Base-by-base conservation (phyloP, 2,888 invertebrate species). In the Podabrus alpinus region DNA sequence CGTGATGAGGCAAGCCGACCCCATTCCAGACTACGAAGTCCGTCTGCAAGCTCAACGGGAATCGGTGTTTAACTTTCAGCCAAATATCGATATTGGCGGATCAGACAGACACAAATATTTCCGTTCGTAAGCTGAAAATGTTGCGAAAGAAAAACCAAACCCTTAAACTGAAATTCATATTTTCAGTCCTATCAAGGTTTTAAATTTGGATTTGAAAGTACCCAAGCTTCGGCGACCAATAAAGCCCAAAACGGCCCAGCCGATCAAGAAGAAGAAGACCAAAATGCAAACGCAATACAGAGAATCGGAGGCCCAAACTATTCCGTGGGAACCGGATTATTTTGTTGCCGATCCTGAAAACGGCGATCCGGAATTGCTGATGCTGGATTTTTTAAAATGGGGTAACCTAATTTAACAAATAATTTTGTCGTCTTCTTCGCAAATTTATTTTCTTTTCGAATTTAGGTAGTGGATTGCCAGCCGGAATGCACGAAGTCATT, bases 271-370 rank as follows among this genome's bases (percentile, higher is more conserved):
- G 21, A 85, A 83, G 76, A 90, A 87, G 74, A 88, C 88, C 67
- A 90, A 88, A 61, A 90, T 92, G 0, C 94, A 95, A 87, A 94
- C 94, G 1, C 85, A 91, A 72, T 94, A 89, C 84, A 90, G 95
- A 74, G 95, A 95, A 81, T 92, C 92, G 0, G 93, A 93, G 78
- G 91, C 93, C 0, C 95, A 95, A 86, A 95, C 95, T 0, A 88
- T 88, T 13, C 95, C 95, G 0, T 95, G 94, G 92, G 92, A 94
- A 78, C 93, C 95, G 0, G 93, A 94, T 0, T 71, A 80, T 68
- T 91, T 90, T 82, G 87, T 86, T 73, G 85, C 92, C 24, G 88
- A 89, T 17, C 29, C 29, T 11, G 29, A 45, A n/a, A 45, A 45
- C 1, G 84, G 88, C 76, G 72, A 89, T 85, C 92, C 94, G 0